phyloP scores from a whole-genome alignment of 2,888 invertebrate species.

The Caenorhabditis doughertyi region DNA sequence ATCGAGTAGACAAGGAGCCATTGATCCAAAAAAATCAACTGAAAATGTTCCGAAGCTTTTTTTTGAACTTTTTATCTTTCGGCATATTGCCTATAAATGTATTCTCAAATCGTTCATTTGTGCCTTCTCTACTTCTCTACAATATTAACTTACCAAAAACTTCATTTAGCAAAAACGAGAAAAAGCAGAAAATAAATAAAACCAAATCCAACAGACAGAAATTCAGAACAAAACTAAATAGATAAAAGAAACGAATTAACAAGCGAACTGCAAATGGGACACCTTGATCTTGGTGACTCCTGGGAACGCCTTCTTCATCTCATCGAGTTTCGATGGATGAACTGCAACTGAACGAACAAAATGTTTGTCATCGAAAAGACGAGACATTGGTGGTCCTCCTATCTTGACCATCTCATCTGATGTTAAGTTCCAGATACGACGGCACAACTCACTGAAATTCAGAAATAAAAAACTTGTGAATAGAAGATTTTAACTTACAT shows the following conservation, averaged over 20 bases:
- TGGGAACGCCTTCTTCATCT: slow-evolving; percentile 76
- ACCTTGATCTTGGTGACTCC: slow-evolving; percentile 57
- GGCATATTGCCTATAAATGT: too few species aligned
- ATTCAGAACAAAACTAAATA: neutral
- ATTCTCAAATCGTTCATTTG: too few species aligned
- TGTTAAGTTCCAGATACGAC: slow-evolving; percentile 75
- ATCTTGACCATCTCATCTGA: slow-evolving; percentile 71
- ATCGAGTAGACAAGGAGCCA: too few species aligned
- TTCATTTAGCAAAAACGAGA: neutral
- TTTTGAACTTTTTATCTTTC: too few species aligned
- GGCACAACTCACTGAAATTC: slow-evolving; percentile 73
- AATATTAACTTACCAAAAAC: neutral
- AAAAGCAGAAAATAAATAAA: slow-evolving; percentile 18
- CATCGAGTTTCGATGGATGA: slow-evolving; percentile 74
- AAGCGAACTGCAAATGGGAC: slow-evolving; percentile 34
- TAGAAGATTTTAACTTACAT: slow-evolving; percentile 66
- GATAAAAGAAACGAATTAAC: slow-evolving; percentile 10
- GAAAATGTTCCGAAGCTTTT: too few species aligned
- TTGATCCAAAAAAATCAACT: too few species aligned
- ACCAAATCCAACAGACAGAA: slow-evolving; percentile 1
- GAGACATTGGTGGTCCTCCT: slow-evolving; percentile 70
- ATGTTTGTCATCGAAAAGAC: slow-evolving; percentile 71
- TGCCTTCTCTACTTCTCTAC: too few species aligned
- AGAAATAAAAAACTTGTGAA: too few species aligned
- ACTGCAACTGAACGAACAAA: slow-evolving; percentile 74